Conservation (phyloP, 2,888 invertebrate species). For the Anaspis maculata region DNA sequence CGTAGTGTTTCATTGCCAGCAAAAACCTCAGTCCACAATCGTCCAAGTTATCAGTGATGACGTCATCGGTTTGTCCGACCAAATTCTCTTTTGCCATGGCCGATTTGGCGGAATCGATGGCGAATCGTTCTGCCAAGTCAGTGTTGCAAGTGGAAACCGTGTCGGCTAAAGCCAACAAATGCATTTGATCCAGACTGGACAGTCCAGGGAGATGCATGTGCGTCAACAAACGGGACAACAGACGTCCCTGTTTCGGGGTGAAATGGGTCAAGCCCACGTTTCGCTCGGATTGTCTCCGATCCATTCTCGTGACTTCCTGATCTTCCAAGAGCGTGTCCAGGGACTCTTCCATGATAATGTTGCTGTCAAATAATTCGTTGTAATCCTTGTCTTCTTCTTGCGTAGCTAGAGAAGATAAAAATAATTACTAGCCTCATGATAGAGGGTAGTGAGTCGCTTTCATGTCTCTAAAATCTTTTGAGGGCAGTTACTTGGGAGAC, state of each 20-base stretch:
- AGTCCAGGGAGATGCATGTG: conserved; percentile 92
- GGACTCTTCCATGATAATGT: conserved; percentile 67
- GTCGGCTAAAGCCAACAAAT: conserved; percentile 94
- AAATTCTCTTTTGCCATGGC: conserved; percentile 59
- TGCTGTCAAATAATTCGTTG: conserved; percentile 81
- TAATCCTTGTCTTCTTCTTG: conserved; percentile 60
- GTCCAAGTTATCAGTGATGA: conserved; percentile 75
- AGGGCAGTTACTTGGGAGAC: no score
- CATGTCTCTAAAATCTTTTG: no score
- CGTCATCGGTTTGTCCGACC: conserved; percentile 44
- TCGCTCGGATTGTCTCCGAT: conserved; percentile 43
- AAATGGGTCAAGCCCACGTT: conserved; percentile 63
- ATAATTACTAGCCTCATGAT: no score
- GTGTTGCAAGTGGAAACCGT: conserved; percentile 92
- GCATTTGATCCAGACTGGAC: conserved; percentile 98
- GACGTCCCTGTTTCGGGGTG: conserved; percentile 72
- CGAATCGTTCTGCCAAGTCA: conserved; percentile 76
- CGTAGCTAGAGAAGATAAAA: conserved; percentile 34
- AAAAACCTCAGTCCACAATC: conserved; percentile 96
- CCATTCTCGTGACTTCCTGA: conserved; percentile 44
- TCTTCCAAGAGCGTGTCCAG: conserved; percentile 72
- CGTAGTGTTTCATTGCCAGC: conserved; percentile 95
- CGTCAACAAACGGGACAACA: conserved; percentile 82
- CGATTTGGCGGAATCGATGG: conserved; percentile 59
- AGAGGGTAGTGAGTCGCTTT: no score